Conservation (phyloP, 2,888 invertebrate species). For the Drosophila nr. fundita region DNA sequence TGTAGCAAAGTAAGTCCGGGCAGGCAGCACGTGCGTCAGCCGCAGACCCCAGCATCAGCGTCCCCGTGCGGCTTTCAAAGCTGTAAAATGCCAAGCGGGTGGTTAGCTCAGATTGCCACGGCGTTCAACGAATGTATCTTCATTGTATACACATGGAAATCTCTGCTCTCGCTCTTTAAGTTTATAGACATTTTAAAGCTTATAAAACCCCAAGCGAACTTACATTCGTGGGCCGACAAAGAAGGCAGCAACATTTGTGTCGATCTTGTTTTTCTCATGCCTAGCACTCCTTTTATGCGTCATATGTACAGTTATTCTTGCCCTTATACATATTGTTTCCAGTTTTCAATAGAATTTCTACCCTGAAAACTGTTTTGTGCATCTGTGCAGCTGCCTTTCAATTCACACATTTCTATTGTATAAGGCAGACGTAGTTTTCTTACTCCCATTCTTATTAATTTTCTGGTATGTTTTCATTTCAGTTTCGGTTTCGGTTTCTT, state of each 20-base stretch:
- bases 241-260: slow-evolving; percentile 12
- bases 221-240: slow-evolving; percentile 21
- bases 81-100: slow-evolving; percentile 68
- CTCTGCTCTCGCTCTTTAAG: slow-evolving; percentile 58
- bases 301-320: slow-evolving; percentile 29
- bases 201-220: slow-evolving; percentile 39
- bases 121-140: slow-evolving; percentile 30
- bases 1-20: slow-evolving; percentile 53
- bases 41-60: slow-evolving; percentile 8
- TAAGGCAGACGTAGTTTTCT: slow-evolving; percentile 6
- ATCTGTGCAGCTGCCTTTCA: slow-evolving; percentile 52
- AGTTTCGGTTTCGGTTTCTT: slow-evolving; percentile 5
- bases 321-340: slow-evolving; percentile 56
- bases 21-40: slow-evolving; percentile 54
- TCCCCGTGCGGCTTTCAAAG: slow-evolving; percentile 67
- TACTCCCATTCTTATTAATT: slow-evolving; percentile 47
- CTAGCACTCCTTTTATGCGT: slow-evolving; percentile 29
- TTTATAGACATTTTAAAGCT: slow-evolving; percentile 54
- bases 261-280: background rate
- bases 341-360: slow-evolving; percentile 58
- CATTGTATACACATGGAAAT: slow-evolving; percentile 55
- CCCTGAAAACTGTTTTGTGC: slow-evolving; percentile 8
- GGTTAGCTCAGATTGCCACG: slow-evolving; percentile 51
- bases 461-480: slow-evolving; percentile 29
- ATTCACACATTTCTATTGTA: slow-evolving; percentile 55